phyloP scores from a whole-genome alignment of 1,140 invertebrate genomes.

The Drosophila athabasca region DNA sequence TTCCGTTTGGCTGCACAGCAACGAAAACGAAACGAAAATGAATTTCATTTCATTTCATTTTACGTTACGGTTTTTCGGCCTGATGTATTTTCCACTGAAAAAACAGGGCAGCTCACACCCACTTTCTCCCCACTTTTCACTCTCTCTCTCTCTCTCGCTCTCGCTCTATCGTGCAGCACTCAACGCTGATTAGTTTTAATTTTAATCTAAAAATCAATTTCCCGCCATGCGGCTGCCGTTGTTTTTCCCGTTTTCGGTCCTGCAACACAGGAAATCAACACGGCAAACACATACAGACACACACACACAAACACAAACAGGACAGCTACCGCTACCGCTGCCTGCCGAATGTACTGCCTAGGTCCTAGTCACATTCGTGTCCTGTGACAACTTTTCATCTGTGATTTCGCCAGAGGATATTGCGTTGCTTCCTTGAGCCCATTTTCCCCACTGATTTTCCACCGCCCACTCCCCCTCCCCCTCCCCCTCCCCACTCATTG shows the following conservation, averaged over 20 bases:
- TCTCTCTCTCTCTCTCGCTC: too few relatives aligned
- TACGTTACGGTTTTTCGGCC: constrained; percentile 76
- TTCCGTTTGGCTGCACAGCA: constrained; percentile 75
- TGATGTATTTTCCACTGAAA: constrained; percentile 58
- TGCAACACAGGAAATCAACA: constrained; percentile 80
- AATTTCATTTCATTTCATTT: constrained; percentile 68
- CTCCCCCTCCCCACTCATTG: constrained; percentile 30
- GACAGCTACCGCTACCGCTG: background rate
- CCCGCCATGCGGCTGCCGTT: constrained; percentile 64
- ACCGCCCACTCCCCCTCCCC: too few relatives aligned
- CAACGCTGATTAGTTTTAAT: constrained; percentile 83
- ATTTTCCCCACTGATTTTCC: constrained; percentile 14
- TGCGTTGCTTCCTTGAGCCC: constrained; percentile 58
- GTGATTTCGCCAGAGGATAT: constrained; percentile 74
- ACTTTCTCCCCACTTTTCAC: background rate
- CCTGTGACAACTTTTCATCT: constrained; percentile 66
- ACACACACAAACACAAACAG: too few relatives aligned
- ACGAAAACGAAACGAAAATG: constrained; percentile 64
- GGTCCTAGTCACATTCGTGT: constrained; percentile 35
- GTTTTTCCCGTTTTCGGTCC: constrained; percentile 69
- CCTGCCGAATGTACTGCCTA: constrained; percentile 27
- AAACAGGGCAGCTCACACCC: too few relatives aligned
- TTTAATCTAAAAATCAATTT: constrained; percentile 83
- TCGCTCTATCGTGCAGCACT: constrained; percentile 49
- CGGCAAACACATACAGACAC: constrained; percentile 49